Base-by-base conservation (phyloP, 2,888 invertebrate genomes). In the Aleiodes alternator region DNA sequence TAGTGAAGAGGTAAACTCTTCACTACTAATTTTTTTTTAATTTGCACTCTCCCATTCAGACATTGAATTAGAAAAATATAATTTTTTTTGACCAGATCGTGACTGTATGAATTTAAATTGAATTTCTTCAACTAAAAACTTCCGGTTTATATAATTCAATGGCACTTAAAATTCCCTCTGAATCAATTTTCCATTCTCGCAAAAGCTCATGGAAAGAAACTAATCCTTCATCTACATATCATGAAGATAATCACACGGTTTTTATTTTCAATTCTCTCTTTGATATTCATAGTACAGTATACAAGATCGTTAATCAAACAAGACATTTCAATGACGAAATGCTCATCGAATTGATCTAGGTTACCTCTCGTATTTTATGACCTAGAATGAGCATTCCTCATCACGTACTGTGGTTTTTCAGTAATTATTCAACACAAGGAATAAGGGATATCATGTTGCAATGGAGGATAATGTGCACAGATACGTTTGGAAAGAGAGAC, bases 321-420 rank as follows among this genome's bases (percentile, higher is more conserved):
- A 16, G 70, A 71, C 70, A 57, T 59, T 57, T 71, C 70, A 71
- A 71, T 71, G 70, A 71, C 57, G 43, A 50, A 71, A 71, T 71
- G 48, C 64, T 64, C 64, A 64, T 64, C 64, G 64, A 64, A 64
- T 43, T 64, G 64, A 64, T 64, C 64, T 64, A 48, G 48, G 64
- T 64, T 64, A 64, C 43, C 64, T 16, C 48, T 38, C 23, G 9
- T 48, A 64, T 64, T 48, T 43, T 43, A 43, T 64, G 64, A 64
- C 64, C 64, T 23, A 64, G 64, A 64, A 64, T 64, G 64, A 64
- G 64, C 64, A 64, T 64, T 64, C 43, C 64, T 43, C 43, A 64
- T 64, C 59, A 59, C 59, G 59, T 59, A 59, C 16, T 64, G 64
- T 64, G 64, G 64, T 64, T 43, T 64, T 61, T 3, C 48, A 57